Base-by-base conservation (phyloP, 2,797 vertebrate genomes). In the Sphenodon punctatus region DNA sequence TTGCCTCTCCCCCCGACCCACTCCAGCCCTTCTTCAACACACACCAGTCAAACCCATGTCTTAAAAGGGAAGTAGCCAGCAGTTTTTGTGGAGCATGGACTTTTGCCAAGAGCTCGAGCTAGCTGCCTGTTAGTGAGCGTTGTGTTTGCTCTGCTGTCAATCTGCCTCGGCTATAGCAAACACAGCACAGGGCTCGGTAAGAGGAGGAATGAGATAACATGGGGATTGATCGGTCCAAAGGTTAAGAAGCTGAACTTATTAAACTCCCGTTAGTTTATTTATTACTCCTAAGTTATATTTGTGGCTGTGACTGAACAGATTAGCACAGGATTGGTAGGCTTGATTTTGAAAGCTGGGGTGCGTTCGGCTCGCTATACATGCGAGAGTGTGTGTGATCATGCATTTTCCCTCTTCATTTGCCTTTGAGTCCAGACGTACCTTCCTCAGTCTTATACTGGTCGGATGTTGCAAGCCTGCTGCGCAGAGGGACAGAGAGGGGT, bases 231-330 rank as follows among this genome's bases (percentile, higher is more conserved):
- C 74, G 0, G 41, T 67, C 51, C 92, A 82, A 84, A 89, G 91
- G 91, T 89, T 78, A 76, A 78, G 80, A 20, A 55, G 46, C 56
- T 80, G 75, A 56, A 85, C 89, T 83, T 72, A 55, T 20, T 66
- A 74, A 53, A 82, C 90, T 88, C 72, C 84, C 16, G 43, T 48
- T 75, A 20, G 65, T 78, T 86, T 87, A 78, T 92, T 92, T 89
- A 69, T 89, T 82, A 88, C 88, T 86, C 86, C 74, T 0, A 71
- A 59, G 64, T 70, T 81, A 75, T 70, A 87, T 80, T 77, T 80
- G 89, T 69, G 89, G 56, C 85, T 51, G 66, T 0, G 0, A 3
- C 46, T 60, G 85, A 88, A 82, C 85, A 71, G 78, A 69, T 93
- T 78, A 66, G 46, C 0, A 3, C 6, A 1, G 53, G 73, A 70